Percentiles rank a stretch among this genome's conserved stretches.
phyloP scores from a whole-genome alignment of 92 coral and sea anemone species.

The Meandrina meandrites region DNA sequence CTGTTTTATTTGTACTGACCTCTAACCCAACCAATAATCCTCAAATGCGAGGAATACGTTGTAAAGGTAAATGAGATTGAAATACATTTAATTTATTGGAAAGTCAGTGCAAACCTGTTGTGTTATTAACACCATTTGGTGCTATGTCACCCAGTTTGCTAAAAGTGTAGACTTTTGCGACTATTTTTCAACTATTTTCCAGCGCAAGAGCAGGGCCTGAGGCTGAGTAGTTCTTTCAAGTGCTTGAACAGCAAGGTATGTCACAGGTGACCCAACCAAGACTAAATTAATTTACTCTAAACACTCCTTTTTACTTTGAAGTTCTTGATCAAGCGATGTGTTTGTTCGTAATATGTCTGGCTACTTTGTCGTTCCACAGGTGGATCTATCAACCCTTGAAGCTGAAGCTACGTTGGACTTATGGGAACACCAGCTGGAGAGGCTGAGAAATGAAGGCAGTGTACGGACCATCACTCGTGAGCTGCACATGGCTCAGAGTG shows the following conservation, averaged over 20 bases:
- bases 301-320: too few species aligned
- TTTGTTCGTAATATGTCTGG: neutral
- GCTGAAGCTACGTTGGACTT: slow-evolving; percentile 92
- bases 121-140: neutral
- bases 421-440: slow-evolving; percentile 92
- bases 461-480: slow-evolving; percentile 88
- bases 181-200: neutral
- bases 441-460: slow-evolving; percentile 85
- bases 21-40: too few species aligned
- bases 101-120: too few species aligned
- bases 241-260: slow-evolving; percentile 90
- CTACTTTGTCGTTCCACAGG: slow-evolving; percentile 45
- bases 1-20: too few species aligned
- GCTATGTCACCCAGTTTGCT: neutral
- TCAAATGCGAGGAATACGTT: too few species aligned
- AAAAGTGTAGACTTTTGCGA: neutral
- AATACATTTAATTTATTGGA: neutral
- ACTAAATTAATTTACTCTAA: neutral
- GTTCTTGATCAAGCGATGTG: too few species aligned
- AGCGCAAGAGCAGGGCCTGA: slow-evolving; percentile 64
- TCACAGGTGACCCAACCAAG: neutral
- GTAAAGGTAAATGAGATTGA: too few species aligned
- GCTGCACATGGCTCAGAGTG: slow-evolving; percentile 89
- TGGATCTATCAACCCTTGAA: slow-evolving; percentile 87
- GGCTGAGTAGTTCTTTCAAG: slow-evolving; percentile 82